Evolutionary conservation across 2,797 vertebrate genomes (phyloP).

Genomic region (Tamandua tetradactyla): DNA sequence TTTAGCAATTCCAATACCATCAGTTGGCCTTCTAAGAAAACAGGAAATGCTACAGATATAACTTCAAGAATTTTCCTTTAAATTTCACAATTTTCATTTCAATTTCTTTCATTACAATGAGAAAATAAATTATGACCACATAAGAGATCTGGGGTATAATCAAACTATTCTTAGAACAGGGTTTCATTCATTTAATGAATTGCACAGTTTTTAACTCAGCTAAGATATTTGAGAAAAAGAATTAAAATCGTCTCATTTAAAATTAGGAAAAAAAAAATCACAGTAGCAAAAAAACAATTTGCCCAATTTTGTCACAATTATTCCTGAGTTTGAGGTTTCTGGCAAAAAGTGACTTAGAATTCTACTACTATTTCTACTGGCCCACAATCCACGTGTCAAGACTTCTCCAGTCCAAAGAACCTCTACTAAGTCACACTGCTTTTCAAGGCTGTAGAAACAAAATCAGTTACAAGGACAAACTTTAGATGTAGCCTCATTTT

Average conservation of each 20-base stretch:
- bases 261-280: slow-evolving; percentile 46
- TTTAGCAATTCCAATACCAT: not conserved
- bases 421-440: not conserved
- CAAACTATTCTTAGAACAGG: slow-evolving; percentile 16
- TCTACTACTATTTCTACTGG: not conserved
- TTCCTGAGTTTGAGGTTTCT: slow-evolving; percentile 14
- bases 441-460: not conserved
- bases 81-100: slow-evolving; percentile 27
- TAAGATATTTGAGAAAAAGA: not conserved
- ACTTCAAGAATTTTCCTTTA: not conserved
- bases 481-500: not conserved
- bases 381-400: not conserved
- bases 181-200: slow-evolving; percentile 17
- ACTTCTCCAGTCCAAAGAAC: not conserved
- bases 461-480: not conserved
- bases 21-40: not conserved
- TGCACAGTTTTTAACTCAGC: slow-evolving; percentile 16
- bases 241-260: slow-evolving; percentile 31
- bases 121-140: slow-evolving; percentile 9
- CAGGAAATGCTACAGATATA: not conserved
- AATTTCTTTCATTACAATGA: not conserved
- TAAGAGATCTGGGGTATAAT: not conserved
- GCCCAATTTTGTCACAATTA: slow-evolving; percentile 5
- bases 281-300: not conserved
- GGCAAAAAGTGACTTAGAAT: slow-evolving; percentile 9